These are phyloP conservation scores for Monoplex corrugatus DNA, from an alignment of 2,888 invertebrate genomes.

Conservation along the genomic window DNA sequence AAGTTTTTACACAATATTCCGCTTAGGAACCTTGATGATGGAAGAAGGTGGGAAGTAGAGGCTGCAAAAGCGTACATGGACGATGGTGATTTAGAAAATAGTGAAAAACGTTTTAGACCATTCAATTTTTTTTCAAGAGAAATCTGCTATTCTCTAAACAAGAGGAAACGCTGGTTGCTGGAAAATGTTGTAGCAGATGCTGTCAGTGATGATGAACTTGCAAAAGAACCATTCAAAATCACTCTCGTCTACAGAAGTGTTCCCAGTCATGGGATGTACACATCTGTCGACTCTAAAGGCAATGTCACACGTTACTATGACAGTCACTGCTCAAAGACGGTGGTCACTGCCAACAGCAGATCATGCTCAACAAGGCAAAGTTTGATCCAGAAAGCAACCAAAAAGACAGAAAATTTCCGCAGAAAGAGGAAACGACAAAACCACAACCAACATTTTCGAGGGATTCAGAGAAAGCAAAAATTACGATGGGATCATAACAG, in stretches of 20 bases:
- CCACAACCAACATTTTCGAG: slow-evolving; percentile 24
- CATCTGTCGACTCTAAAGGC: too few relatives aligned
- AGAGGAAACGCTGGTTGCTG: slow-evolving; percentile 13
- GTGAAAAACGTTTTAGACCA: neutral
- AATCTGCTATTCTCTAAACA: slow-evolving; percentile 3
- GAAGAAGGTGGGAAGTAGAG: neutral
- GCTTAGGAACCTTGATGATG: neutral
- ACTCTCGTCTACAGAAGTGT: neutral
- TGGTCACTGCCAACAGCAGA: neutral
- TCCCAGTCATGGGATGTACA: neutral
- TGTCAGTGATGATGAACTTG: neutral
- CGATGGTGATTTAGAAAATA: neutral
- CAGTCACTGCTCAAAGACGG: neutral
- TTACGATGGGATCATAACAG: too few relatives aligned
- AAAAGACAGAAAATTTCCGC: neutral
- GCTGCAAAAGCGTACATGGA: neutral
- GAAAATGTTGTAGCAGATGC: neutral
- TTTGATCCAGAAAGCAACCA: neutral
- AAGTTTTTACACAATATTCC: neutral
- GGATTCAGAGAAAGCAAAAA: neutral
- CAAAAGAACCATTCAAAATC: neutral
- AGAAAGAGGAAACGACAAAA: neutral
- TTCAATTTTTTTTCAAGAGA: neutral
- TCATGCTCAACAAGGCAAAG: neutral
- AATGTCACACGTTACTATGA: slow-evolving; percentile 18